Evolutionary conservation across 2,888 invertebrate species (phyloP).

Genomic region (Ichneumoninae sp.): DNA sequence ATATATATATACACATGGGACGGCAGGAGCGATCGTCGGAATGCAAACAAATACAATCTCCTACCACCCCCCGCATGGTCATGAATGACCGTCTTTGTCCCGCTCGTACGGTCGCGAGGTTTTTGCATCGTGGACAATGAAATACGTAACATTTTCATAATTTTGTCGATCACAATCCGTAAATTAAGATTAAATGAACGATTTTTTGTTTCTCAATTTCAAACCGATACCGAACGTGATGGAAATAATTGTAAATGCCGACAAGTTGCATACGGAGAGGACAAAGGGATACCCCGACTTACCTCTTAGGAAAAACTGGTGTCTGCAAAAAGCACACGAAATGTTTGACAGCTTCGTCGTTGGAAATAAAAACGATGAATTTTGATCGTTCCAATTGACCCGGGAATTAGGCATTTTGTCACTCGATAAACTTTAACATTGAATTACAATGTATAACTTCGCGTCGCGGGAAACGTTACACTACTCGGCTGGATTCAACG

Average conservation of each 20-base stretch:
- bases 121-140: conserved; percentile 29
- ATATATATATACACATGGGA: too few relatives aligned
- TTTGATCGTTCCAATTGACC: background rate
- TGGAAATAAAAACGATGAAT: conserved; percentile 59
- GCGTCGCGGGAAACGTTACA: conserved; percentile 11
- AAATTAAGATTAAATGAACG: background rate
- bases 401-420: conserved; percentile 36
- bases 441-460: background rate
- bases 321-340: conserved; percentile 73
- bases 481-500: conserved; percentile 6
- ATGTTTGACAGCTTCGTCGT: conserved; percentile 72
- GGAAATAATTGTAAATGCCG: conserved; percentile 7
- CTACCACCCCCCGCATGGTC: background rate
- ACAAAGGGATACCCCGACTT: conserved; percentile 48
- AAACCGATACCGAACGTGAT: background rate
- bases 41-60: conserved; percentile 20
- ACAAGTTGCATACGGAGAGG: conserved; percentile 19
- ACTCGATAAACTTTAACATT: background rate
- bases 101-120: background rate
- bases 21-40: background rate
- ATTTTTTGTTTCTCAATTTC: background rate
- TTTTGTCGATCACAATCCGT: background rate
- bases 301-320: conserved; percentile 74
- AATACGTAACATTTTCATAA: conserved; percentile 23
- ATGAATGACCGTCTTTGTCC: background rate